Conservation (phyloP, 53 echinoderm and acorn worm genomes). For the Stichopus horrens region DNA sequence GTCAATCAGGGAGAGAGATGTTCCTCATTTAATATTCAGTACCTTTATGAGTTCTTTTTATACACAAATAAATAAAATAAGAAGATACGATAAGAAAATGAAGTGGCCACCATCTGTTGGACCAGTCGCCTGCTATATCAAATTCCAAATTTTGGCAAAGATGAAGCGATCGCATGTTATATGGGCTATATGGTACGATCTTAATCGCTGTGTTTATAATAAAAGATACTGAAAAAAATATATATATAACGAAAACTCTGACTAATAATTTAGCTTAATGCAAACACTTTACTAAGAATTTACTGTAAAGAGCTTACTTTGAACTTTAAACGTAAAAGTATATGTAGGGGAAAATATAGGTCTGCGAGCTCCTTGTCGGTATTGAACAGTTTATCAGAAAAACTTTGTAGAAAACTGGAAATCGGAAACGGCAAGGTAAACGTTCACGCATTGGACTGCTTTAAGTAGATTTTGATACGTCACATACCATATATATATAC, state of each 20-base stretch:
- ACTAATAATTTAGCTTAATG: constrained; percentile 31
- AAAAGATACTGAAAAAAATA: too few species aligned
- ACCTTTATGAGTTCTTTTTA: constrained; percentile 2
- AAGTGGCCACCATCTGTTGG: constrained; percentile 27
- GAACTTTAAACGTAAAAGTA: constrained; percentile 20
- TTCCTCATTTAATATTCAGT: constrained; percentile 24
- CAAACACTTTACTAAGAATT: neutral
- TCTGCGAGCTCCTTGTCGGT: too few species aligned
- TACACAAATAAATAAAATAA: neutral
- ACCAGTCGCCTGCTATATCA: constrained; percentile 1
- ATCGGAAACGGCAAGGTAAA: too few species aligned
- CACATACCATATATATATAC: too few species aligned
- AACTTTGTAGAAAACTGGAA: too few species aligned
- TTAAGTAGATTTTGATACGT: neutral
- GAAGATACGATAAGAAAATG: neutral
- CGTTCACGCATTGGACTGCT: neutral
- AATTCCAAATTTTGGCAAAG: constrained; percentile 18
- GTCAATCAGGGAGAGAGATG: neutral
- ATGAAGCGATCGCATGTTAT: neutral
- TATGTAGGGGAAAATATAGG: neutral
- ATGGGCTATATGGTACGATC: neutral
- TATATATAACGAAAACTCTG: neutral
- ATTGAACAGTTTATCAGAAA: too few species aligned
- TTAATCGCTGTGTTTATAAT: constrained; percentile 1
- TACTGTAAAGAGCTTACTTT: neutral